Conservation (phyloP, 1,140 invertebrate genomes). For the Trichonephila inaurata region DNA sequence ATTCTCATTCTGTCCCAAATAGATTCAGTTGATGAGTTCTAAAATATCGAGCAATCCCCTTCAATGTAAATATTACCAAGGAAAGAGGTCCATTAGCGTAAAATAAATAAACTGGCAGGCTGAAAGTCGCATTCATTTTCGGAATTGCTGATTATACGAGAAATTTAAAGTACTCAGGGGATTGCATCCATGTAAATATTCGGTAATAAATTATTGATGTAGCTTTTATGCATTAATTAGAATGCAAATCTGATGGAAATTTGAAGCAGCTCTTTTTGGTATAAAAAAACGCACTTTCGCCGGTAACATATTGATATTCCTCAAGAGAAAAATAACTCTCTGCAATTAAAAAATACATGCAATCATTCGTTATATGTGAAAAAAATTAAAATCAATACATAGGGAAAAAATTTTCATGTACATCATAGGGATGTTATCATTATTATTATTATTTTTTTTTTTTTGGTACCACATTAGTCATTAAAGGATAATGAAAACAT, state of each 20-base stretch:
- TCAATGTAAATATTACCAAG: background rate
- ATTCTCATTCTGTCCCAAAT: slow-evolving; percentile 29
- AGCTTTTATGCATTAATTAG: background rate
- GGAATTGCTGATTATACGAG: background rate
- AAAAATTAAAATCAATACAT: too few relatives aligned
- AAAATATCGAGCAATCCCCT: background rate
- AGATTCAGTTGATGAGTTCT: slow-evolving; percentile 18
- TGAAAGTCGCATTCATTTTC: background rate
- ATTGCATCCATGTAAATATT: background rate
- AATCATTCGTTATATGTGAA: too few relatives aligned
- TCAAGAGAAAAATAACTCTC: background rate
- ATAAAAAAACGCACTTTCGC: background rate
- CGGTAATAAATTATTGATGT: background rate
- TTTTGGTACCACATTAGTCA: too few relatives aligned
- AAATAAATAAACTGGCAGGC: background rate
- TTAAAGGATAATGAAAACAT: too few relatives aligned
- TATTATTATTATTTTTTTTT: too few relatives aligned
- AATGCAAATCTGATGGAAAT: slow-evolving; percentile 16
- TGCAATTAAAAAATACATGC: too few relatives aligned
- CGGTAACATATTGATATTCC: background rate
- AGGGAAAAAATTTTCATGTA: too few relatives aligned
- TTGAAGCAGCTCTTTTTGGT: background rate
- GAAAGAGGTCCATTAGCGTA: background rate
- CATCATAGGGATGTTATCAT: too few relatives aligned
- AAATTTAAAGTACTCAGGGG: background rate